Evolutionary conservation across 2,113 vertebrate genomes (phyloP), one percentile per base, ranked within the genome.

Genomic region (Sterrhoptilus dennistouni): DNA sequence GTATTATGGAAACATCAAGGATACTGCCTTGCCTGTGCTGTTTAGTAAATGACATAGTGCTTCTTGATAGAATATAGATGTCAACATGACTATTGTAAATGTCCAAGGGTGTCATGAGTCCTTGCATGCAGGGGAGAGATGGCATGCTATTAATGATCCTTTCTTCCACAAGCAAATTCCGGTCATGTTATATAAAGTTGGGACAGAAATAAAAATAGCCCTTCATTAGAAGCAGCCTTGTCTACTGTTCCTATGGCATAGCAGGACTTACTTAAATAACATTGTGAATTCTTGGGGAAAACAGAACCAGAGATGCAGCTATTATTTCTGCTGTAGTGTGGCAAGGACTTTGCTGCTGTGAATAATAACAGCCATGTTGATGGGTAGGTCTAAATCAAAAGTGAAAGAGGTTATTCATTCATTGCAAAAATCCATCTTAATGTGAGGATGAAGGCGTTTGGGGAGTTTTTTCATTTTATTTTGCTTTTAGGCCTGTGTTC

Each of bases 361-460:
- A 95, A 93, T 95, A 93, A 84, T 66, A 97, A 95, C 70, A 96
- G 65, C 60, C 63, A 63, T 53, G 38, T 83, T 93, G 95, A 97
- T 70, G 70, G 42, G 65, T 65, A 93, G 40, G 64, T 35, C 64
- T 93, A 96, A 94, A 96, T 97, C 80, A 89, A 85, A 96, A 89
- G 89, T 94, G 93, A 95, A 96, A 94, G 71, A 76, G 53, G 75
- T 87, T 95, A 83, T 89, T 94, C 64, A 63, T 87, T 96, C 80
- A 89, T 59, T 54, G 44, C 69, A 94, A 89, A 95, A 94, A 82
- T 90, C 78, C 65, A 78, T 85, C 82, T 77, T 81, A 71, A 89
- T 71, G 45, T 80, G 80, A 83, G 66, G 56, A 88, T 70, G 36
- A 83, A 72, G 59, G 54, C n/a, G 5, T 80, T 38, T 53, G 45